phyloP scores from a whole-genome alignment of 2,113 vertebrate species.

The Nycticorax nycticorax region DNA sequence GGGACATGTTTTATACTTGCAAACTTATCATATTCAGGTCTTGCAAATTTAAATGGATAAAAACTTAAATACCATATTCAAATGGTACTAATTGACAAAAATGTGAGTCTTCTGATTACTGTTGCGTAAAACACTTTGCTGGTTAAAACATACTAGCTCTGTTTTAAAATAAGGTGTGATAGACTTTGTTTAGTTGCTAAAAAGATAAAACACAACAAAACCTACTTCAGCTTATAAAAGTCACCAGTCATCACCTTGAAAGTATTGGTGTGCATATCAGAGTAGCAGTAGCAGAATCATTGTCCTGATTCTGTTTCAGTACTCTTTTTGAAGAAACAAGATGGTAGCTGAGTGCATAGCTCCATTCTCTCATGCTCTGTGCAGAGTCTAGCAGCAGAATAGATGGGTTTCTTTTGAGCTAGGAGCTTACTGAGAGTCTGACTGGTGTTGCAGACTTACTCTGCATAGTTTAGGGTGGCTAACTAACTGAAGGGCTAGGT shows the following conservation, averaged over 20 bases:
- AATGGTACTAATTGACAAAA: neutral
- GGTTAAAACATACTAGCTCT: neutral
- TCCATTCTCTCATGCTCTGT: neutral
- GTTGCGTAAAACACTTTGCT: neutral
- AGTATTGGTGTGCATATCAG: neutral
- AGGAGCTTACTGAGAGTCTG: neutral
- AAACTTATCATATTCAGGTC: fast-evolving
- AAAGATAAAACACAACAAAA: neutral
- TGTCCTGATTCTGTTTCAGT: neutral
- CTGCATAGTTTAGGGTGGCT: neutral
- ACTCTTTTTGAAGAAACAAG: neutral
- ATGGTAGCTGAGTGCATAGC: neutral
- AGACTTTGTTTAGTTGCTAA: neutral
- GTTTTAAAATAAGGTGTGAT: neutral
- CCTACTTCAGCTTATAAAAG: neutral
- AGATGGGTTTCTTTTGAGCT: neutral
- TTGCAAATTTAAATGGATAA: neutral
- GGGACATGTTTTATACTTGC: neutral
- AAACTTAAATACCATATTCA: neutral
- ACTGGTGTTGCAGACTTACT: neutral
- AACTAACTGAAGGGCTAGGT: neutral
- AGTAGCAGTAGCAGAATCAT: neutral
- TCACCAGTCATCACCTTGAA: neutral
- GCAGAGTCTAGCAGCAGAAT: neutral
- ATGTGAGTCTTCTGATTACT: neutral